Evolutionary conservation across 2,797 vertebrate species (phyloP), one percentile per base, ranked within the genome.

Genomic region (Protonibea diacanthus): DNA sequence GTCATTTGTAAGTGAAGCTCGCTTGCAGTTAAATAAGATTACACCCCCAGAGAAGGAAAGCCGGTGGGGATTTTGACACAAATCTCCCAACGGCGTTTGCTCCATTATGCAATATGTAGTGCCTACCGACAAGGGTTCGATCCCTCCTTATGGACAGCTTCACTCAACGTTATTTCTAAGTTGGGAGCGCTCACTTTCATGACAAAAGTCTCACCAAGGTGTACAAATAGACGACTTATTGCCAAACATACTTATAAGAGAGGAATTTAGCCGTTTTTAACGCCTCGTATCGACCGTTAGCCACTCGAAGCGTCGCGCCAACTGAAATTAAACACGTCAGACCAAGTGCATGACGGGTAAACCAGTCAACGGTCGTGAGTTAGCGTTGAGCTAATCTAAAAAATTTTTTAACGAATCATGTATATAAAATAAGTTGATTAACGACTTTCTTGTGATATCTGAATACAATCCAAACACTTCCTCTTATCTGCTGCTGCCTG

Each of bases 21-120:
- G 84, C 78, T 90, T 93, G 76, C 95, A 81, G 25, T 87, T 85
- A 88, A 98, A 97, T n/a, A 82, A 44, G 14, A 97, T 89, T 20
- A 99, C 76, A 76, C 96, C 96, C 0, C 98, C 97, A 62, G 92
- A 91, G 59, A 94, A 90, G 76, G 96, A 88, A 18, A 98, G 65
- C 20, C 85, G 68, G 38, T 86, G 69, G 20, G 40, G n/a, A 17
- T 57, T 58, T 42, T 6, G 21, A 58, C 6, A 45, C 44, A 44
- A 3, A 20, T 73, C 86, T 25, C 67, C 65, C 1, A 20, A 23
- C 47, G 23, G 42, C 5, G 67, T 62, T 2, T 6, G 29, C 65
- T 91, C 89, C 91, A 90, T 94, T 49, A 25, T 63, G n/a, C 1
- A 11, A 2, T 3, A 33, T 10, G 29, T n/a, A 56, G 13, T 15